Evolutionary conservation across 64 coral and sea anemone species (phyloP), one percentile per base, ranked within the genome.

Genomic region (Stichodactyla mertensii): DNA sequence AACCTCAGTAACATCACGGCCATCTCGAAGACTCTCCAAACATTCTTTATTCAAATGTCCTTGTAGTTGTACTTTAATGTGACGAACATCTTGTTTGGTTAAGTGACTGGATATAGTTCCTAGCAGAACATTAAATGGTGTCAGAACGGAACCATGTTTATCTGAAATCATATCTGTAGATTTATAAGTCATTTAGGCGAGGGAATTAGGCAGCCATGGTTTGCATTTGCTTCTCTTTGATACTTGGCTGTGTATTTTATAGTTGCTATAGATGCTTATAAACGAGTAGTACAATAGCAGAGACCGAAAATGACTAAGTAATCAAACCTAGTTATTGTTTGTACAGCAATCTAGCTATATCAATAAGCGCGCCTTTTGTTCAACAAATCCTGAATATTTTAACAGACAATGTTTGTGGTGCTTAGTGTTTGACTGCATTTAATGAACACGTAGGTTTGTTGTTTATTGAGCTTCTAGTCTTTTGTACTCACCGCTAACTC

Each of bases 31-130:
- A 24, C 31, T 83, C 64, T 81, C 52, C 12, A 98, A 83, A 61
- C 52, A 85, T 56, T 98, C 92, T 94, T 92, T 98, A 84, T 94
- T 87, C 56, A 98, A 61, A 52, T 94, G 89, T 53, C 95, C 95
- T 16, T 86, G 88, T 20, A 98, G 84, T 16, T 87, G 87, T 51
- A 89, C 57, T 66, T 92, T 92, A 31, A 98, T 90, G 79, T 57
- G 89, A 10, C 61, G 85, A 52, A 96, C 86, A 89, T 93, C 77
- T 27, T 93, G 86, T 14, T 64, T n/a, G 6, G 54, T 62, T 12
- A 97, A 60, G 0, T 97, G 87, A 78, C 82, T 93, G 5, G 94
- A 92, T 60, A 97, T 90, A 4, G 94, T 89, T 6, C 90, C 94
- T 9, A 97, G 45, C 52, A 97, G 26, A 51, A 97, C n/a, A 18